Conservation (phyloP, 2,113 vertebrate species). For the Neogobius melanostomus region DNA sequence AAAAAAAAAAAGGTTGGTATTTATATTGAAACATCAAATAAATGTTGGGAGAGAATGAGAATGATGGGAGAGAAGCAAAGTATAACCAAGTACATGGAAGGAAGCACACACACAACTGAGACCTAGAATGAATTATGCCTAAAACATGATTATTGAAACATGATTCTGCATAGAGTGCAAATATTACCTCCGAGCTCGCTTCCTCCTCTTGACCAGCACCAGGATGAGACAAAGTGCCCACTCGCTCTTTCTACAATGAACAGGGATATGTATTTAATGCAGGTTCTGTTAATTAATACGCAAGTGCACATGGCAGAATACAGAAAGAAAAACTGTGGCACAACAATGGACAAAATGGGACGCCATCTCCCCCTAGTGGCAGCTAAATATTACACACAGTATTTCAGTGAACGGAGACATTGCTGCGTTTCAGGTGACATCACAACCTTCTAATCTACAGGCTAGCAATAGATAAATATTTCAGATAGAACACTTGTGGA, state of each 20-base stretch:
- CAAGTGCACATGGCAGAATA: not conserved
- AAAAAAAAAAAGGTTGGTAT: not conserved
- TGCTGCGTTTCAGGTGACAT: not conserved
- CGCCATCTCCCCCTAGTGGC: conserved; percentile 68
- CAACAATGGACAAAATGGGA: conserved; percentile 8
- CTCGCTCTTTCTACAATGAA: conserved; percentile 81
- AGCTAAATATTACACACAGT: not conserved
- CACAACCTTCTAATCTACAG: not conserved
- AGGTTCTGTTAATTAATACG: no score
- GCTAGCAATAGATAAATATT: no score
- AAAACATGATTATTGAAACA: not conserved
- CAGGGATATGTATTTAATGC: no score
- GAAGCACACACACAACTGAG: no score
- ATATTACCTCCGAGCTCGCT: conserved; percentile 67
- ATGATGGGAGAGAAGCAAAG: not conserved
- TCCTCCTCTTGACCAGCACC: conserved; percentile 87
- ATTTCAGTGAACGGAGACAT: not conserved
- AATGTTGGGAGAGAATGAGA: no score
- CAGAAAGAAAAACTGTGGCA: not conserved
- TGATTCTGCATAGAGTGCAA: not conserved
- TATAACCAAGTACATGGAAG: not conserved
- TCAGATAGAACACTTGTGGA: no score
- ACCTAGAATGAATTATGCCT: not conserved
- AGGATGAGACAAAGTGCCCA: conserved; percentile 80
- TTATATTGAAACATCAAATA: not conserved